phyloP scores from a whole-genome alignment of 2,797 vertebrate genomes.

The Spheniscus humboldti region DNA sequence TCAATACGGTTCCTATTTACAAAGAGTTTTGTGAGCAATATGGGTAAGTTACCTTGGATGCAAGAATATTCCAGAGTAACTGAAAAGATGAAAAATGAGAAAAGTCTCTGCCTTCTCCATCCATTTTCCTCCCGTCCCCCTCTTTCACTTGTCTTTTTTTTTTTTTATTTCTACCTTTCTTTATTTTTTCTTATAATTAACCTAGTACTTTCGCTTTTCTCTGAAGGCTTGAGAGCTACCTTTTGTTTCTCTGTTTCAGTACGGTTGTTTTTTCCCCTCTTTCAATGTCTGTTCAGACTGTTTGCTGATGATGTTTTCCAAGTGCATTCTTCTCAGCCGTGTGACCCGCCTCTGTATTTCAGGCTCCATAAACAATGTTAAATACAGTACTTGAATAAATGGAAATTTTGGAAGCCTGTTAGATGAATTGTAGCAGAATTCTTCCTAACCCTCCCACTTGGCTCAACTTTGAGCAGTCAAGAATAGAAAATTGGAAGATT shows the following conservation, averaged over 20 bases:
- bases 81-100: neutral
- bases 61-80: neutral
- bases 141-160: neutral
- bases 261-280: neutral
- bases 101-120: neutral
- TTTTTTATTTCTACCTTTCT: neutral
- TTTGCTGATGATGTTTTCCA: neutral
- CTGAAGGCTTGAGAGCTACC: neutral
- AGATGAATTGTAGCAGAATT: neutral
- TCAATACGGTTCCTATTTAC: conserved; percentile 44
- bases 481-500: neutral
- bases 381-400: neutral
- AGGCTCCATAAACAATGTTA: neutral
- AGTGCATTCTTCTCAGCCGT: neutral
- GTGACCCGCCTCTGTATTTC: neutral
- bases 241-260: neutral
- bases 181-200: neutral
- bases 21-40: conserved; percentile 73
- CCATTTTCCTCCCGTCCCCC: neutral
- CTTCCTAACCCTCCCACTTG: neutral
- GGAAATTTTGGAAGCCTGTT: neutral
- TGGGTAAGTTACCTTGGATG: conserved; percentile 43
- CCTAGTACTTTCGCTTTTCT: neutral
- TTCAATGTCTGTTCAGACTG: neutral
- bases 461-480: neutral